A percentile compares a stretch with the other conserved stretches of the same genome.
phyloP scores from a whole-genome alignment of 1,140 invertebrate species.

The Cephus cinctus region DNA sequence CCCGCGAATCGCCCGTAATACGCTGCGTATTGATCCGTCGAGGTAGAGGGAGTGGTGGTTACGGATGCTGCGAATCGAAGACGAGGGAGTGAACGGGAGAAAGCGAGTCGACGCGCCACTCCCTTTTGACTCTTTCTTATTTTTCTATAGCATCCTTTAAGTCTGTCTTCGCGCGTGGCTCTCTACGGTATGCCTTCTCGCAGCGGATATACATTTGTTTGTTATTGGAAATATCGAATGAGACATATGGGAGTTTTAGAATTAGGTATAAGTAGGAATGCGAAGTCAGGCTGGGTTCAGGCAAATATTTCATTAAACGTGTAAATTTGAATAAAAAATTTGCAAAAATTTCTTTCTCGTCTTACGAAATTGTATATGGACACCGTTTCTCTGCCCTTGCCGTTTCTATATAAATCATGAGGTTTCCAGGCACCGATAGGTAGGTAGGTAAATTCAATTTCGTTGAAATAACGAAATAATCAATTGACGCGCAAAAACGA shows the following conservation, averaged over 20 bases:
- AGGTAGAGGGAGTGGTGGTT: slow-evolving; percentile 10
- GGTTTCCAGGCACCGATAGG: not conserved
- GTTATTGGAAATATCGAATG: slow-evolving; percentile 10
- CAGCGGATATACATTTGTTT: not conserved
- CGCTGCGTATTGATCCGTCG: slow-evolving; percentile 36
- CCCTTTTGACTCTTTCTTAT: too few species aligned
- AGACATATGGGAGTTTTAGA: slow-evolving; percentile 19
- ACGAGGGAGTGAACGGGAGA: not conserved
- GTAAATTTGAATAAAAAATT: too few species aligned
- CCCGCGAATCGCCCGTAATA: slow-evolving; percentile 26
- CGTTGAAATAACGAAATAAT: too few species aligned
- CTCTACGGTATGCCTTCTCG: not conserved
- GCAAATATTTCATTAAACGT: too few species aligned
- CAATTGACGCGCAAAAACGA: too few species aligned
- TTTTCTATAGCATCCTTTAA: not conserved
- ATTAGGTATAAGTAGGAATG: too few species aligned
- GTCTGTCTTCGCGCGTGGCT: not conserved
- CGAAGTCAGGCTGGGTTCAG: too few species aligned
- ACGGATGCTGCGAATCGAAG: slow-evolving; percentile 29
- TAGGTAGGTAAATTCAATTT: not conserved
- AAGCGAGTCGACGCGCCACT: too few species aligned
- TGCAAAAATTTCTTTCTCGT: too few species aligned
- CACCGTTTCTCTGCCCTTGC: not conserved
- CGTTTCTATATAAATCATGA: not conserved
- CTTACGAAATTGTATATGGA: slow-evolving; percentile 18